phyloP scores from a whole-genome alignment of 2,888 invertebrate species.

The Liodrosophila aerea region DNA sequence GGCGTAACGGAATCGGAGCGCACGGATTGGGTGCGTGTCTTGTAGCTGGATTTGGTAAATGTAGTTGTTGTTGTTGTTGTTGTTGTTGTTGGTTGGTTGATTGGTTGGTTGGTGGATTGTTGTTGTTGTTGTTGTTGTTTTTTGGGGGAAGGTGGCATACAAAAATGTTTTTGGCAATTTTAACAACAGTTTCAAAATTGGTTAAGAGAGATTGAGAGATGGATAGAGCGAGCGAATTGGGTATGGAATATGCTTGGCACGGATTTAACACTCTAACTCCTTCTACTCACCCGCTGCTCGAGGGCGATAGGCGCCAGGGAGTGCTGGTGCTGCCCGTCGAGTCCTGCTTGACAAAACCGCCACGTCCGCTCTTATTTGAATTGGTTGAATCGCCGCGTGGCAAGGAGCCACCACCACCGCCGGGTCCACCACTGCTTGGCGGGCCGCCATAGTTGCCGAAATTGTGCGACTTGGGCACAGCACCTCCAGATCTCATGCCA shows the following conservation, averaged over 20 bases:
- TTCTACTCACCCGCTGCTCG: constrained; percentile 82
- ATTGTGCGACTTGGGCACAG: constrained; percentile 92
- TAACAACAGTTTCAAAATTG: constrained; percentile 56
- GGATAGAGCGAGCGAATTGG: constrained; percentile 51
- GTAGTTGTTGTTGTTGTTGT: constrained; percentile 30
- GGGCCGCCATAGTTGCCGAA: constrained; percentile 91
- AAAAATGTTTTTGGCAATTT: constrained; percentile 65
- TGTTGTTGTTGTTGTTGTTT: constrained; percentile 26
- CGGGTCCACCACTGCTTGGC: constrained; percentile 84
- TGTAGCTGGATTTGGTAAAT: constrained; percentile 78
- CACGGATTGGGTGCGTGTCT: constrained; percentile 83
- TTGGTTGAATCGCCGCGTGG: constrained; percentile 86
- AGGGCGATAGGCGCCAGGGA: constrained; percentile 82
- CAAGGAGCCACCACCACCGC: constrained; percentile 73
- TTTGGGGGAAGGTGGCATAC: constrained; percentile 52
- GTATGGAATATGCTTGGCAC: constrained; percentile 29
- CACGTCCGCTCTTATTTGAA: constrained; percentile 86
- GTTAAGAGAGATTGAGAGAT: constrained; percentile 38
- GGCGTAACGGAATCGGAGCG: constrained; percentile 90
- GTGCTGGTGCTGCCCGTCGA: constrained; percentile 80
- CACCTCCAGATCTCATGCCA: constrained; percentile 81
- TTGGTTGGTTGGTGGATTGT: constrained; percentile 29
- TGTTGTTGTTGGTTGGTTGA: constrained; percentile 35
- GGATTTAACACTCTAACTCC: not conserved
- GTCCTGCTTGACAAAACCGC: constrained; percentile 89